Conservation (phyloP, 2,797 vertebrate genomes). For the Hybognathus amarus region DNA sequence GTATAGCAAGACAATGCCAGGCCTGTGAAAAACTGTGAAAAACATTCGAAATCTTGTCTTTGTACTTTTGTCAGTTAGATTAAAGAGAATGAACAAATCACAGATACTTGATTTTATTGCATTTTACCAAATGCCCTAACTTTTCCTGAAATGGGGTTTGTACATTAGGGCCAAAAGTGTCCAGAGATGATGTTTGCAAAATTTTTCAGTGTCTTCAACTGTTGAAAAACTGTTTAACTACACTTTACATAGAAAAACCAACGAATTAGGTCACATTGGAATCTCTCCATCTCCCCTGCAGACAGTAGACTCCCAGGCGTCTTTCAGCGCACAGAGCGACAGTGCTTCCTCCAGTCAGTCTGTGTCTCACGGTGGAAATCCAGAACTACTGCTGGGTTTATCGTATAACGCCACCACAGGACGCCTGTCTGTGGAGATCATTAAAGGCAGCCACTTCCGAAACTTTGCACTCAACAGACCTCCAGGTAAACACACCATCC, state of each 20-base stretch:
- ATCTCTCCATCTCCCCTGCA: conserved; percentile 71
- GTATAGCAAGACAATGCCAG: too few species aligned
- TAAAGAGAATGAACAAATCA: too few species aligned
- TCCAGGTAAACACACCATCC: conserved; percentile 79
- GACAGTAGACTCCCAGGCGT: conserved; percentile 87
- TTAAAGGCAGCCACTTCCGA: conserved; percentile 98
- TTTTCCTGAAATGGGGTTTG: too few species aligned
- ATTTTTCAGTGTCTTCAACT: background rate
- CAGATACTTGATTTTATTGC: too few species aligned
- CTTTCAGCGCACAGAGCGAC: conserved; percentile 87
- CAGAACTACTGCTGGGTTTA: conserved; percentile 93
- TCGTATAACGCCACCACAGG: conserved; percentile 94
- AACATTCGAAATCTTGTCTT: too few species aligned
- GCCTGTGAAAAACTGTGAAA: too few species aligned
- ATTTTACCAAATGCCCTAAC: too few species aligned
- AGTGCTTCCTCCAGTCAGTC: conserved; percentile 90
- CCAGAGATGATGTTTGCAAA: background rate
- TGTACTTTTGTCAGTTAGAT: too few species aligned
- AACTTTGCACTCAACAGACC: conserved; percentile 93
- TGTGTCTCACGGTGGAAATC: conserved; percentile 90
- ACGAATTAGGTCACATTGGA: background rate
- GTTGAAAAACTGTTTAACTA: background rate
- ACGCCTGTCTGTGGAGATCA: conserved; percentile 93
- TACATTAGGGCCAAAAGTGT: background rate
- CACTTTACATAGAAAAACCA: background rate